Percentiles rank a stretch among this genome's conserved stretches.
Evolutionary conservation across 1,140 invertebrate species (phyloP).

Genomic region (Ips nitidus): DNA sequence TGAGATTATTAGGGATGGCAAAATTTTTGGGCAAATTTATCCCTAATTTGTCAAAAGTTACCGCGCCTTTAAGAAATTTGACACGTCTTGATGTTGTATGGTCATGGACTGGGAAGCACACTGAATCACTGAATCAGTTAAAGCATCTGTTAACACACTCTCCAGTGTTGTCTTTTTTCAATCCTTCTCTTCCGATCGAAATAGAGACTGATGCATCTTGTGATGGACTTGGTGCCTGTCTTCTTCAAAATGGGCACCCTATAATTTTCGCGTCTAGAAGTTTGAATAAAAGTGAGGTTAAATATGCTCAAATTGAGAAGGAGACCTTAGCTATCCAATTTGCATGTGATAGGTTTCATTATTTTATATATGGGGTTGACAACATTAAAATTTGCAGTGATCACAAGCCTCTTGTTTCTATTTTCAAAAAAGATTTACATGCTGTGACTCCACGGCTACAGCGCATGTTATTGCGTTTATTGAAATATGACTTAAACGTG

Average conservation of each 20-base stretch:
- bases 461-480: constrained; percentile 2
- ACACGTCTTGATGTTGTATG: constrained; percentile 8
- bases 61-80: constrained; percentile 10
- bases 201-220: constrained; percentile 49
- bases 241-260: constrained; percentile 51
- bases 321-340: constrained; percentile 51
- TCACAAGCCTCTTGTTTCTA: constrained; percentile 53
- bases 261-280: constrained; percentile 51
- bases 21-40: neutral
- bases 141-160: neutral
- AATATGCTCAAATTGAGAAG: constrained; percentile 54
- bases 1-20: neutral
- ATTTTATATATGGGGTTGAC: constrained; percentile 49
- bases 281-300: constrained; percentile 45
- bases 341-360: constrained; percentile 50
- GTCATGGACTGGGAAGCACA: neutral
- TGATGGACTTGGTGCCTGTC: constrained; percentile 49
- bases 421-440: constrained; percentile 54
- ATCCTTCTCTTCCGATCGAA: constrained; percentile 38
- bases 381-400: constrained; percentile 50
- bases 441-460: too few species aligned
- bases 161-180: constrained; percentile 43
- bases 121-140: neutral
- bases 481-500: constrained; percentile 2
- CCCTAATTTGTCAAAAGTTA: constrained; percentile 10